Evolutionary conservation across 2,797 vertebrate genomes (phyloP).

Genomic region (Galago senegalensis): DNA sequence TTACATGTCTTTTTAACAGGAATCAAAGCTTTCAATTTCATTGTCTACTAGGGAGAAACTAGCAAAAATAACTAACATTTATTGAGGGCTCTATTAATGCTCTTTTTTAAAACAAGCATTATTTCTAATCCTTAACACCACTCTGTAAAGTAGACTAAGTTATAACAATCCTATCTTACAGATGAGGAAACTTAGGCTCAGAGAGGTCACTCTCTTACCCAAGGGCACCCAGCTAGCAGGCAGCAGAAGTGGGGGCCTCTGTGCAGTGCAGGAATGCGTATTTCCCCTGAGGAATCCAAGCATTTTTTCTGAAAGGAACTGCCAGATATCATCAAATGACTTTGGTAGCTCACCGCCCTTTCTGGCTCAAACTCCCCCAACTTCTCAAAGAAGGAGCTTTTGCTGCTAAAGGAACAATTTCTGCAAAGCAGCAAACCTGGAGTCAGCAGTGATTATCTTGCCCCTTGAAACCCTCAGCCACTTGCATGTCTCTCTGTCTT

Average conservation of each 20-base stretch:
- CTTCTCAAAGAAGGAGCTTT: constrained; percentile 44
- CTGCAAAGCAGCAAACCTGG: constrained; percentile 63
- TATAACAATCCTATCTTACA: neutral
- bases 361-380: neutral
- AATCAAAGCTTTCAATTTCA: constrained; percentile 49
- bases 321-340: neutral
- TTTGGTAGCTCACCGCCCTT: neutral
- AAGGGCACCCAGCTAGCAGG: neutral
- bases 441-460: constrained; percentile 78
- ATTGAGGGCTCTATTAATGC: neutral
- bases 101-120: neutral
- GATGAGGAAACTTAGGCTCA: constrained; percentile 2
- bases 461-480: constrained; percentile 66
- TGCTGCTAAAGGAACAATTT: constrained; percentile 39
- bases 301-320: constrained; percentile 10
- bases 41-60: neutral
- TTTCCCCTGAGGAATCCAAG: neutral
- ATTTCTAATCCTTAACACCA: neutral
- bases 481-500: constrained; percentile 69
- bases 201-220: neutral
- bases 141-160: neutral
- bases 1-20: neutral
- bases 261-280: fast-evolving
- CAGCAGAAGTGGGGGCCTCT: neutral
- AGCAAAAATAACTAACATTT: constrained; percentile 16